A percentile compares a stretch with the other conserved stretches of the same genome.
Evolutionary conservation across 2,888 invertebrate species (phyloP).

Genomic region (Synergus japonicus): DNA sequence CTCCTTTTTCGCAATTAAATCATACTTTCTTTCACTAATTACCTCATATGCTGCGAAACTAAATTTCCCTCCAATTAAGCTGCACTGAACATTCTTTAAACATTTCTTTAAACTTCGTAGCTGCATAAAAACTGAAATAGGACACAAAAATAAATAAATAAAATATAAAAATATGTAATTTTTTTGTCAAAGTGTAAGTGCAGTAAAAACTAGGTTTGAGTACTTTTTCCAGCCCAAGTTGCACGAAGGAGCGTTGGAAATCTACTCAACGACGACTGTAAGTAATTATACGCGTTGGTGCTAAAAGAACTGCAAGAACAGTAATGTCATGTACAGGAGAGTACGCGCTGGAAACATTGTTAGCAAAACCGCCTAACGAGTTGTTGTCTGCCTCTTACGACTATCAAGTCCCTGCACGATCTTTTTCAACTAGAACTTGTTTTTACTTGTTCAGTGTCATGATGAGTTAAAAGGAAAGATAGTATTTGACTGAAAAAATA

Average conservation of each 20-base stretch:
- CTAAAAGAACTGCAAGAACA: conserved; percentile 31
- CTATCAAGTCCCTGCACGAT: background rate
- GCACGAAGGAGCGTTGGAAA: background rate
- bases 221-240: conserved; percentile 2
- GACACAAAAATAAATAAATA: no score
- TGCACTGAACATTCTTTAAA: background rate
- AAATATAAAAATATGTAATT: background rate
- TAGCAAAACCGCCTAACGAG: conserved; percentile 34
- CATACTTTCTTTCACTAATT: no score
- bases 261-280: conserved; percentile 22
- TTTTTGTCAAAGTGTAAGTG: background rate
- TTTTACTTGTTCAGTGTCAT: background rate
- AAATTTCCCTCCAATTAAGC: background rate
- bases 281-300: conserved; percentile 12
- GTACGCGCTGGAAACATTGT: conserved; percentile 7
- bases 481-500: background rate
- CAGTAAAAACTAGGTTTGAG: background rate
- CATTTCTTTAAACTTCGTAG: background rate
- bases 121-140: no score
- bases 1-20: no score
- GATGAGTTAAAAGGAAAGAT: conserved; percentile 5
- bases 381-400: conserved; percentile 16
- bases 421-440: conserved; percentile 3
- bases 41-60: background rate
- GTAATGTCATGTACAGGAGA: conserved; percentile 31